Evolutionary conservation across 1,140 invertebrate genomes (phyloP).

Genomic region (Drosophila gunungcola): DNA sequence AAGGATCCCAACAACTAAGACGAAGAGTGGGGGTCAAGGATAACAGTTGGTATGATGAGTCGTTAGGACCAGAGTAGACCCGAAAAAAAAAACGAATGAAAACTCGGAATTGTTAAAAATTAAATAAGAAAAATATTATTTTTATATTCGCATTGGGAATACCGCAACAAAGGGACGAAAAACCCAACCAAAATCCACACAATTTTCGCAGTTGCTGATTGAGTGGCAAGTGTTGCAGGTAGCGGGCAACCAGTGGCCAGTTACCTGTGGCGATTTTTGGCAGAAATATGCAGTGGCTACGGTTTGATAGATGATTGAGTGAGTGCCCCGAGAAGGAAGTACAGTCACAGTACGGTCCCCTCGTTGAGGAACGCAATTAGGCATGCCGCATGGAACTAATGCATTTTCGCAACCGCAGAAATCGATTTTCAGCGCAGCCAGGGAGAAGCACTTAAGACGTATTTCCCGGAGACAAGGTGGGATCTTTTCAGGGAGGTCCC

Average conservation of each 20-base stretch:
- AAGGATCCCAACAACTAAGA: constrained; percentile 26
- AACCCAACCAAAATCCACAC: constrained; percentile 44
- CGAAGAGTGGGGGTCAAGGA: constrained; percentile 3
- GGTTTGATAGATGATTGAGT: constrained; percentile 64
- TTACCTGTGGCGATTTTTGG: constrained; percentile 57
- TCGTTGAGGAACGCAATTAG: constrained; percentile 54
- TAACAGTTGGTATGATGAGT: constrained; percentile 39
- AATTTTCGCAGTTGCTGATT: constrained; percentile 57
- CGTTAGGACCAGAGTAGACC: not conserved
- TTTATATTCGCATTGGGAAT: constrained; percentile 39
- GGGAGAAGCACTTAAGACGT: constrained; percentile 50
- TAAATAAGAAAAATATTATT: constrained; percentile 47
- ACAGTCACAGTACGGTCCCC: constrained; percentile 33
- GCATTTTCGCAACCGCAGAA: constrained; percentile 65
- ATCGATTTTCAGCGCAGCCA: constrained; percentile 66
- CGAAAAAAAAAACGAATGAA: constrained; percentile 8
- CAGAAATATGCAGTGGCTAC: constrained; percentile 45
- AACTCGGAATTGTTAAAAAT: constrained; percentile 13
- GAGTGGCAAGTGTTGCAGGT: constrained; percentile 61
- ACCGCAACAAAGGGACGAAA: constrained; percentile 34
- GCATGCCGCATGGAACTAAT: constrained; percentile 61
- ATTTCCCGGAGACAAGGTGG: constrained; percentile 53
- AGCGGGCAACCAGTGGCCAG: constrained; percentile 16
- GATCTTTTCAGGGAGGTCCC: constrained; percentile 48
- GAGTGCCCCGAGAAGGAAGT: constrained; percentile 7